Evolutionary conservation across 2,113 vertebrate species (phyloP).

Genomic region (Anarrhichthys ocellatus): DNA sequence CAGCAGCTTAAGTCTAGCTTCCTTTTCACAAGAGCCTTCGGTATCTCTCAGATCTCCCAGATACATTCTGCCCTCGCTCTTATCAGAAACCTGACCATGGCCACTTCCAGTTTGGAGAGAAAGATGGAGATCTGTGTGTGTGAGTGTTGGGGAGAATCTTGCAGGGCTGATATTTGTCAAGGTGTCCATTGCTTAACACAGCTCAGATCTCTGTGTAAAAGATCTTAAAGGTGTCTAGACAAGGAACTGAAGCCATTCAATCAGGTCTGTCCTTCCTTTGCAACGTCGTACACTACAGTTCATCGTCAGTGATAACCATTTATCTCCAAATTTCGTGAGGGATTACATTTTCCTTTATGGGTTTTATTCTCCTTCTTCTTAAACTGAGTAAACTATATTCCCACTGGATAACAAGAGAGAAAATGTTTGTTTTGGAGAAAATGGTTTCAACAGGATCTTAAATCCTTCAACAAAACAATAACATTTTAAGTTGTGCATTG

Average conservation of each 20-base stretch:
- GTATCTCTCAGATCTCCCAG: slow-evolving; percentile 77
- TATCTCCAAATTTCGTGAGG: background rate
- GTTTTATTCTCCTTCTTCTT: background rate
- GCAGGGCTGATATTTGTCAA: slow-evolving; percentile 39
- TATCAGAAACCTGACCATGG: slow-evolving; percentile 77
- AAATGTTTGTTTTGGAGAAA: background rate
- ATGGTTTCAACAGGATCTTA: background rate
- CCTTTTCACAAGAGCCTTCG: slow-evolving; percentile 72
- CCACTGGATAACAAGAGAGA: background rate
- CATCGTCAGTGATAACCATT: background rate
- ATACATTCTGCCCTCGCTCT: slow-evolving; percentile 70
- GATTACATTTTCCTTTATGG: background rate
- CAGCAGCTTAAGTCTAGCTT: slow-evolving; percentile 73
- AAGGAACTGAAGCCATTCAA: slow-evolving; percentile 24
- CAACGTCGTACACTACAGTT: background rate
- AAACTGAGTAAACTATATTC: no score
- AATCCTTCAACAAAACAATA: background rate
- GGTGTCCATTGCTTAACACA: slow-evolving; percentile 27
- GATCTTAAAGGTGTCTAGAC: slow-evolving; percentile 54
- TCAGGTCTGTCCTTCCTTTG: slow-evolving; percentile 9
- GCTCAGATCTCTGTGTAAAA: slow-evolving; percentile 36
- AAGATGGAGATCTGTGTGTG: slow-evolving; percentile 46
- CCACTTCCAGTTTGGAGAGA: slow-evolving; percentile 67
- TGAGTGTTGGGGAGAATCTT: slow-evolving; percentile 4
- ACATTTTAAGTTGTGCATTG: background rate